Evolutionary conservation across 2,888 invertebrate species (phyloP).

Genomic region (Tortrix viridana): DNA sequence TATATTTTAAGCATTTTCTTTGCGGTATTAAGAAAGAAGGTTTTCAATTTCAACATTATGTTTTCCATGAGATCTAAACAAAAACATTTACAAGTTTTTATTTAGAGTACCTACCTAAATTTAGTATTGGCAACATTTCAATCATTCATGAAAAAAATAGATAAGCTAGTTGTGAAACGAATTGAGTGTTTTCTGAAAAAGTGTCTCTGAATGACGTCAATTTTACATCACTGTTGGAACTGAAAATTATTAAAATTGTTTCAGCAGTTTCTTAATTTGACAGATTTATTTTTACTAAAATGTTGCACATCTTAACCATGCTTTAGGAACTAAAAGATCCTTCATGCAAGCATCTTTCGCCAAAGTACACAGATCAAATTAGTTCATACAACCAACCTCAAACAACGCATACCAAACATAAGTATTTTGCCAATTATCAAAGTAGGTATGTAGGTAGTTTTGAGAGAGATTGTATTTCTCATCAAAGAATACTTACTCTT

Average conservation of each 20-base stretch:
- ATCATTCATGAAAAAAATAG: slow-evolving; percentile 19
- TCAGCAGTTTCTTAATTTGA: not conserved
- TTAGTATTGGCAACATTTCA: slow-evolving; percentile 37
- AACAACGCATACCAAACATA: slow-evolving; percentile 2
- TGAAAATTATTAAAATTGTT: not conserved
- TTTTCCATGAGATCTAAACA: slow-evolving; percentile 25
- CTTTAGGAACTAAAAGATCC: slow-evolving; percentile 20
- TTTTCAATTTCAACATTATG: slow-evolving; percentile 18
- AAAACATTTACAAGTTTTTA: slow-evolving; percentile 28
- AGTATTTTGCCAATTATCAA: not conserved
- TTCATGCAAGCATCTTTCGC: slow-evolving; percentile 27
- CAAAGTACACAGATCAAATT: slow-evolving; percentile 14
- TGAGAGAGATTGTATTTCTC: slow-evolving; percentile 12
- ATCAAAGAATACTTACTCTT: slow-evolving; percentile 87
- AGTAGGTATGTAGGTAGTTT: not conserved
- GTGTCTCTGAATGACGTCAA: slow-evolving; percentile 19
- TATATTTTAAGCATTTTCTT: not conserved
- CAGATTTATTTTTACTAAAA: slow-evolving; percentile 5
- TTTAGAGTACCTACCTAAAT: slow-evolving; percentile 24
- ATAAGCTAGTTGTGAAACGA: slow-evolving; percentile 8
- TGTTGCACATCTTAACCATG: slow-evolving; percentile 13
- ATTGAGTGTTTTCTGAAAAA: slow-evolving; percentile 13
- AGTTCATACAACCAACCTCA: slow-evolving; percentile 12
- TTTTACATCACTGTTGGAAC: slow-evolving; percentile 14
- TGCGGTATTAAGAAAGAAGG: slow-evolving; percentile 3